Base-by-base conservation (phyloP, 2,113 vertebrate species). In the Pholis gunnellus region DNA sequence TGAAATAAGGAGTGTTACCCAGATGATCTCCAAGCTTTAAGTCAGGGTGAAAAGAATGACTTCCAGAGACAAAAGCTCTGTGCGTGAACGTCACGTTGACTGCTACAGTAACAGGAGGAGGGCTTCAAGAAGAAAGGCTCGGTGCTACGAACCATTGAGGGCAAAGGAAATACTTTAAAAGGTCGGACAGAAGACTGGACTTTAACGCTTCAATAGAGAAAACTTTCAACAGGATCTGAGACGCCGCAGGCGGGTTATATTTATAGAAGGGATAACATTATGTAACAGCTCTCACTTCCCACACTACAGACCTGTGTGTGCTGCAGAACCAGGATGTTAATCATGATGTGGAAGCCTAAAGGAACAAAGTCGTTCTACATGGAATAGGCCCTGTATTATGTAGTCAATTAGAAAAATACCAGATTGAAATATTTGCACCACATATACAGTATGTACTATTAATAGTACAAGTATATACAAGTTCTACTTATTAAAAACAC, bases 201-300 rank as follows among this genome's bases (percentile, higher is more conserved):
- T 5, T 56, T 27, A 50, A 65, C 42, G 17, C 50, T 69, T 46
- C 5, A n/a, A 11, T n/a, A 18, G 29, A 50, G 6, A 6, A 36
- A 57, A 59, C 38, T 34, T 27, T 27, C 31, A 20, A 71, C n/a
- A 36, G 29, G 44, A 54, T 40, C 15, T 22, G 78, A 74, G 50
- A 60, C 52, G 1, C 48, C n/a, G 70, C 17, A 48, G 46, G 50
- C 2, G 5, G 56, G 9, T 44, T 56, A 5, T 78, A 40, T 54
- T 40, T 29, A 42, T 40, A 29, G 48, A 64, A 17, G 68, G 22
- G 60, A 65, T 25, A 57, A 10, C n/a, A 29, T 80, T 66, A 73
- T 36, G 50, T 22, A 80, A 80, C 69, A 13, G 6, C 27, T 17
- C 29, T 36, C 57, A 25, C 57, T 13, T 20, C 29, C n/a, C 52